Base-by-base conservation (phyloP, 2,888 invertebrate species). In the Conchocele bisecta region DNA sequence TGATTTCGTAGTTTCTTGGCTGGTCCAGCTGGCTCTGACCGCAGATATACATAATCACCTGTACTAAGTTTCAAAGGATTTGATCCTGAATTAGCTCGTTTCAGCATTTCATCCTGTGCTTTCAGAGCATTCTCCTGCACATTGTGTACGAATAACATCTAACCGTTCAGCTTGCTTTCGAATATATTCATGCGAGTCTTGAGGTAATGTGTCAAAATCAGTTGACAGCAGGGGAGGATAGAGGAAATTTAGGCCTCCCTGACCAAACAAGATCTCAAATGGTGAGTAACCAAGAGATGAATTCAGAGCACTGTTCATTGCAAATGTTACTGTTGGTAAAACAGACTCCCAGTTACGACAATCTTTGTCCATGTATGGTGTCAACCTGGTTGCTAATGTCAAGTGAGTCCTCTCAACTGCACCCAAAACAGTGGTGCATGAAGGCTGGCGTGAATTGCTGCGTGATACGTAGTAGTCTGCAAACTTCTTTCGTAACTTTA, bases 371-470 rank as follows among this genome's bases (percentile, higher is more conserved):
- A 67, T 44, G 35, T 51, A 67, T 6, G 54, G 53, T 24, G 72
- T 63, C 13, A 59, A 37, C 31, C 54, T 29, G 20, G 54, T 54
- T 7, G 75, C 75, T 22, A 63, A 22, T 15, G 72, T 75, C 3
- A 54, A 24, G 51, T 74, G 70, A n/a, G 33, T 44, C 1, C 75
- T 37, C 48, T 72, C 70, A 53, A 68, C 68, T 2, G 68, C 59
- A 37, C 71, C 75, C 13, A n/a, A 75, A 44, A 39, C 65, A 75
- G 41, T 75, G 71, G 37, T 78, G 75, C 9, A 64, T 57, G 51
- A 53, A 75, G 35, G 53, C 60, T 1, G 65, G 61, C 11, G 78
- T 72, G 31, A 69, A 78, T 33, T 79, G 54, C 51, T 70, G 54
- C 9, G 37, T 24, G 15, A 72, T 35, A 20, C 63, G 41, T n/a